Percentiles rank a stretch among this genome's conserved stretches.
These are phyloP conservation scores for Frankliniella intonsa DNA, from an alignment of 2,888 invertebrate species.

Conservation along the genomic window DNA sequence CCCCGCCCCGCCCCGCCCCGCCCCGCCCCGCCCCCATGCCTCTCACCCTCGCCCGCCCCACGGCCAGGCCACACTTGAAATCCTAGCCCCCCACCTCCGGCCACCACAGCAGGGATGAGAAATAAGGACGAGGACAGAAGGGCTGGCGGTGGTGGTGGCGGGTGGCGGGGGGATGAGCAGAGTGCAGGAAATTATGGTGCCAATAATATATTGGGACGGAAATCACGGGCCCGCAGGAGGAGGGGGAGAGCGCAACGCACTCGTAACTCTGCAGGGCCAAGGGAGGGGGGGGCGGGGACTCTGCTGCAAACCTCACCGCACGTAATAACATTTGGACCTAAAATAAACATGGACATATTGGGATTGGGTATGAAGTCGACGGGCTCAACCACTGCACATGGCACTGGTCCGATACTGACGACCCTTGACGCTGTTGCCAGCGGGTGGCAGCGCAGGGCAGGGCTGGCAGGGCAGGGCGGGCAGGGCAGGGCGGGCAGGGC, in stretches of 20 bases:
- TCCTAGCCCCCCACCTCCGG: too few relatives aligned
- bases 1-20: background rate
- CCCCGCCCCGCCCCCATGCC: background rate
- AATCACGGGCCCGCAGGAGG: background rate
- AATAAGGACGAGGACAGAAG: background rate
- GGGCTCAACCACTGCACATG: too few relatives aligned
- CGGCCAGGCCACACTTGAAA: too few relatives aligned
- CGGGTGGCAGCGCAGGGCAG: too few relatives aligned
- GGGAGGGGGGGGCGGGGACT: background rate
- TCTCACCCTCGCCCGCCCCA: background rate
- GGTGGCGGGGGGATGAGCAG: background rate
- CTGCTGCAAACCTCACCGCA: too few relatives aligned
- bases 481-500: too few relatives aligned
- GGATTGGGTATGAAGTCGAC: too few relatives aligned
- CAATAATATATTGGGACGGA: conserved; percentile 5
- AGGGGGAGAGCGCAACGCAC: background rate
- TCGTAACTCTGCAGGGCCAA: background rate
- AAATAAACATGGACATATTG: too few relatives aligned
- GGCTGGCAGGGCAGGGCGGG: too few relatives aligned
- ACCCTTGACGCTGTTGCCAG: too few relatives aligned
- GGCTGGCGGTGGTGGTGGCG: background rate
- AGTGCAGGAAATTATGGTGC: conserved; percentile 1
- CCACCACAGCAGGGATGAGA: background rate
- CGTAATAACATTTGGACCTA: too few relatives aligned
- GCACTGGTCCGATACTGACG: too few relatives aligned